phyloP scores from a whole-genome alignment of 2,113 vertebrate genomes.

The Platichthys flesus region DNA sequence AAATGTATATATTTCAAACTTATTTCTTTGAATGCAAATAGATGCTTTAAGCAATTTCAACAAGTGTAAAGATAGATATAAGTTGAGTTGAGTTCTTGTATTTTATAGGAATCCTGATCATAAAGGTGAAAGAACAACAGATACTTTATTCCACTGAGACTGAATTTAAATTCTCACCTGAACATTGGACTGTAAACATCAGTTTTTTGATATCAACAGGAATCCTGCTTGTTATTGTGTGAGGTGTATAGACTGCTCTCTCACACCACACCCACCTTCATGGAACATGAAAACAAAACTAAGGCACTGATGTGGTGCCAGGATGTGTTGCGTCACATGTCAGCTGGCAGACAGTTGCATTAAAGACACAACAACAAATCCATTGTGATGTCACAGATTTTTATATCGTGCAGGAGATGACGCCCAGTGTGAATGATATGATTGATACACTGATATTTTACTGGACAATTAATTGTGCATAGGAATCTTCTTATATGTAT shows the following conservation, averaged over 20 bases:
- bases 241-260: background rate
- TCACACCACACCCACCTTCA: conserved; percentile 17
- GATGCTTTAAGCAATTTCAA: too few species aligned
- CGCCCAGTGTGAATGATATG: background rate
- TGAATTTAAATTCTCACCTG: background rate
- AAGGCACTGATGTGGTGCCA: background rate
- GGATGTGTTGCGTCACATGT: background rate
- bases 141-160: background rate
- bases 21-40: too few species aligned
- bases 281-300: background rate
- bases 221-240: background rate
- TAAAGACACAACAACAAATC: background rate
- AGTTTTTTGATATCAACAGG: background rate
- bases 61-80: too few species aligned
- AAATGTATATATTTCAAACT: too few species aligned
- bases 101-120: background rate
- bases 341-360: background rate
- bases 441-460: too few species aligned
- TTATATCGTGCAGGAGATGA: background rate
- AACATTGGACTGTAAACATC: background rate
- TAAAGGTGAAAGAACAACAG: too few species aligned
- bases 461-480: too few species aligned
- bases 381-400: background rate
- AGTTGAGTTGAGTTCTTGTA: background rate
- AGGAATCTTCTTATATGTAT: too few species aligned